Base-by-base conservation (phyloP, 2,888 invertebrate genomes). In the Tineola bisselliella region DNA sequence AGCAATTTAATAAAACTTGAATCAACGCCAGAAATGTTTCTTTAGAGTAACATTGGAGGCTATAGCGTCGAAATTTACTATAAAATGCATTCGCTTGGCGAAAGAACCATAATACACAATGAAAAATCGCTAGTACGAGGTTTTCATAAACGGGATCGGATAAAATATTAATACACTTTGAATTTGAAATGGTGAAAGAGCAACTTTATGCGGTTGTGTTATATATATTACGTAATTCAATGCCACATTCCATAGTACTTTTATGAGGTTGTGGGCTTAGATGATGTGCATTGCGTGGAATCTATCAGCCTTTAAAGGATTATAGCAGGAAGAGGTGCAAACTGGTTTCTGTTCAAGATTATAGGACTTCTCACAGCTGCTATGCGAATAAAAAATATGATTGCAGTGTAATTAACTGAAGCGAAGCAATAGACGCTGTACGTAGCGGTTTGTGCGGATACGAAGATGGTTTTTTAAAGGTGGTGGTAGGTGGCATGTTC, bases 241-340 rank as follows among this genome's bases (percentile, higher is more conserved):
- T 48, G 48, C 48, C 13, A 48, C 48, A 48, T 48, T 48, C 48
- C 10, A 2, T 15, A 13, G 17, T 13, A 8, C 48, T 48, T 48
- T 48, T 48, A 48, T 48, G 48, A 48, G 48, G 48, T 48, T 48
- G 48, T 15, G 1, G 48, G 48, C 48, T 15, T 48, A 48, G 48
- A 48, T 17, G 19, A 56, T 56, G 56, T 4, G 12, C 25, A 56
- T 56, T 56, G 19, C 56, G 19, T 56, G 30, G 56, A 56, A 56
- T 56, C 56, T 56, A 56, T 56, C 56, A 56, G 30, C 56, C 58
- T 68, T 78, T 77, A 81, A 81, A 74, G 81, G 80, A 75, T 69
- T 68, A 72, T 68, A 76, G 72, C 75, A 84, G 83, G 84, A 84
- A 83, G 77, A 70, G 62, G 63, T 63, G 61, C 63, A 67, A 75